These are phyloP conservation scores for Metallyticus violacea DNA, from an alignment of 2,888 invertebrate species.

Conservation along the genomic window DNA sequence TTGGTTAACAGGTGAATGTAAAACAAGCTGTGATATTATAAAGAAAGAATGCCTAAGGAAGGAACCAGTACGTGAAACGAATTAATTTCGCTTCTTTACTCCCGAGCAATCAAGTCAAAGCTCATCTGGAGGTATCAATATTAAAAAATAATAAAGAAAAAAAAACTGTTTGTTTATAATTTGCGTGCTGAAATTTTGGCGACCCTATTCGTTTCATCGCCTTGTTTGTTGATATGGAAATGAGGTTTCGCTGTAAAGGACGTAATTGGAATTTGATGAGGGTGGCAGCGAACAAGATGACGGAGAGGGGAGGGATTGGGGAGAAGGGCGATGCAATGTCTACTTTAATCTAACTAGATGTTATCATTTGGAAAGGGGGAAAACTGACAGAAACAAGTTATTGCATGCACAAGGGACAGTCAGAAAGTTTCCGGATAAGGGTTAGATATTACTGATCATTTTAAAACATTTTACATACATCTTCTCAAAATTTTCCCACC, in stretches of 20 bases:
- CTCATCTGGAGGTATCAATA: neutral
- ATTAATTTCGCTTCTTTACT: neutral
- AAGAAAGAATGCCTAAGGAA: neutral
- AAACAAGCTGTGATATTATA: neutral
- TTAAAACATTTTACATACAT: too few relatives aligned
- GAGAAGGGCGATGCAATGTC: neutral
- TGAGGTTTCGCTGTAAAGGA: neutral
- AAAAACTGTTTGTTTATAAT: neutral
- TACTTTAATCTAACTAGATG: neutral
- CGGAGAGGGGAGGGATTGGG: too few relatives aligned
- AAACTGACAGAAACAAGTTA: neutral
- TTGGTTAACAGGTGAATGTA: neutral
- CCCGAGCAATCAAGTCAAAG: neutral
- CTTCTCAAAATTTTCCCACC: too few relatives aligned
- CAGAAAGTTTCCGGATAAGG: too few relatives aligned
- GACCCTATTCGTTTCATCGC: neutral
- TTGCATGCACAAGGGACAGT: too few relatives aligned
- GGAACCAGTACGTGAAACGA: neutral
- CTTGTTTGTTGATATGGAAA: neutral
- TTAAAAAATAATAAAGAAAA: neutral
- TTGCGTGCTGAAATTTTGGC: neutral
- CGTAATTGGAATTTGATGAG: neutral
- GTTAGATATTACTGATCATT: too few relatives aligned
- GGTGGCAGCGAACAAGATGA: too few relatives aligned
- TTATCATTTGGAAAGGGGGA: neutral